Percentiles rank a stretch among this genome's conserved stretches.
Conservation (phyloP, 2,113 vertebrate genomes). For the Telmatochromis brachygnathus region DNA sequence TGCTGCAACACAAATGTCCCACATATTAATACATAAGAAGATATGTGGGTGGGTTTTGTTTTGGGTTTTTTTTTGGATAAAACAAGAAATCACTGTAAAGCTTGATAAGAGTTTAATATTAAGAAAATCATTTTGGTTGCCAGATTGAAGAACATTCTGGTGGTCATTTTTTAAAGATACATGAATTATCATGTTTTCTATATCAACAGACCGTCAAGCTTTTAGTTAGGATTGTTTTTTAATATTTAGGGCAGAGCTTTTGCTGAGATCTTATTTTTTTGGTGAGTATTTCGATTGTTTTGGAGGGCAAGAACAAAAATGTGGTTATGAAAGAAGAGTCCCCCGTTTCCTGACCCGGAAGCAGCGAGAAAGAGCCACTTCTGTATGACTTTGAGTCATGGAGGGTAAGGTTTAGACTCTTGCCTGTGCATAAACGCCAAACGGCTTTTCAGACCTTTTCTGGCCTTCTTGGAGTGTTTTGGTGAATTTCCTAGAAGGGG, state of each 20-base stretch:
- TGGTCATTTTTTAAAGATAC: neutral
- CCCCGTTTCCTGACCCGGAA: neutral
- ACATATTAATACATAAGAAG: neutral
- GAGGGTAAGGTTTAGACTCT: neutral
- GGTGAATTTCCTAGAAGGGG: neutral
- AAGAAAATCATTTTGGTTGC: neutral
- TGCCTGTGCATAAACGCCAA: neutral
- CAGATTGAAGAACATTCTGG: neutral
- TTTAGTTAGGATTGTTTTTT: neutral
- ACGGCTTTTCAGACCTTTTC: neutral
- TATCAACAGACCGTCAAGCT: neutral
- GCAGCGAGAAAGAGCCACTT: neutral
- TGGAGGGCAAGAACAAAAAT: neutral
- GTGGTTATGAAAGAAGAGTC: neutral
- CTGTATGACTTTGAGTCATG: neutral
- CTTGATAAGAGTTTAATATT: neutral
- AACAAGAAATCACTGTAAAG: neutral
- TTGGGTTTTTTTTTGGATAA: fast-evolving
- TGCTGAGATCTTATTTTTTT: neutral
- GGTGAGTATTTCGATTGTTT: neutral
- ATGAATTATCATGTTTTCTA: neutral
- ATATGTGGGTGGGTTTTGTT: neutral
- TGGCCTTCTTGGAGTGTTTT: neutral
- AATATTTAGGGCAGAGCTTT: neutral
- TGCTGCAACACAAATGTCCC: neutral